A percentile compares a stretch with the other conserved stretches of the same genome.
Conservation (phyloP, 2,113 vertebrate genomes). For the Mus spicilegus region DNA sequence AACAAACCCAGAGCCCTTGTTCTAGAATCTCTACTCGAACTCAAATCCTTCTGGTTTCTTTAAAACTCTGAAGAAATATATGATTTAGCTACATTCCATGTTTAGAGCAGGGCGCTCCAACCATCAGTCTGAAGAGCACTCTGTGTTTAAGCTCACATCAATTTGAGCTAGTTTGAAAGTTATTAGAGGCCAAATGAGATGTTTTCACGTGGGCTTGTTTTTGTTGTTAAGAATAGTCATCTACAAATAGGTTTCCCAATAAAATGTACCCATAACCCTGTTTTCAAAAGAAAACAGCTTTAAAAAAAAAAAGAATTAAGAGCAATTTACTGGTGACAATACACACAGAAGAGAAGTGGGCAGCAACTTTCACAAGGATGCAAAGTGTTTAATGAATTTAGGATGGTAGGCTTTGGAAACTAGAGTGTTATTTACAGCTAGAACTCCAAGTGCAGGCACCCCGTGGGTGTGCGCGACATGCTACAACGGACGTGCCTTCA, state of each 20-base stretch:
- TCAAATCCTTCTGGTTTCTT: not conserved
- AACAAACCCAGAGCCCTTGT: not conserved
- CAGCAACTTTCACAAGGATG: slow-evolving; percentile 71
- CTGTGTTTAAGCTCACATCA: not conserved
- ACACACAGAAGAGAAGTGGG: slow-evolving; percentile 29
- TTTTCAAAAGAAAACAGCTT: slow-evolving; percentile 43
- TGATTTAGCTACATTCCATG: not conserved
- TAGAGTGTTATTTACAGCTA: slow-evolving; percentile 78
- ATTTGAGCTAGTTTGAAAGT: slow-evolving; percentile 45
- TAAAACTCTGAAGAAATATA: slow-evolving; percentile 27
- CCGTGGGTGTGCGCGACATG: slow-evolving; percentile 81
- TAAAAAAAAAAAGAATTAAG: slow-evolving; percentile 10
- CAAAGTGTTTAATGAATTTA: slow-evolving; percentile 81
- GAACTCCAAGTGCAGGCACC: slow-evolving; percentile 78
- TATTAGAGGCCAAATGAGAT: slow-evolving; percentile 42
- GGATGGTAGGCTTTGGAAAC: slow-evolving; percentile 67
- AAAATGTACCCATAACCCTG: slow-evolving; percentile 2
- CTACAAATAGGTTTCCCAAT: slow-evolving; percentile 41
- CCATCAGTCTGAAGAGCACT: slow-evolving; percentile 12
- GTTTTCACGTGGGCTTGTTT: not conserved
- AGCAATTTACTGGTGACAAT: not conserved
- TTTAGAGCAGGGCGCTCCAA: not conserved
- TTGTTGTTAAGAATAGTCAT: slow-evolving; percentile 7
- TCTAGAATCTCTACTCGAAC: slow-evolving; percentile 26
- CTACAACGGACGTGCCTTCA: slow-evolving; percentile 89